Percentiles rank a stretch among this genome's conserved stretches.
phyloP scores from a whole-genome alignment of 2,113 vertebrate species.

The Prochilodus magdalenae region DNA sequence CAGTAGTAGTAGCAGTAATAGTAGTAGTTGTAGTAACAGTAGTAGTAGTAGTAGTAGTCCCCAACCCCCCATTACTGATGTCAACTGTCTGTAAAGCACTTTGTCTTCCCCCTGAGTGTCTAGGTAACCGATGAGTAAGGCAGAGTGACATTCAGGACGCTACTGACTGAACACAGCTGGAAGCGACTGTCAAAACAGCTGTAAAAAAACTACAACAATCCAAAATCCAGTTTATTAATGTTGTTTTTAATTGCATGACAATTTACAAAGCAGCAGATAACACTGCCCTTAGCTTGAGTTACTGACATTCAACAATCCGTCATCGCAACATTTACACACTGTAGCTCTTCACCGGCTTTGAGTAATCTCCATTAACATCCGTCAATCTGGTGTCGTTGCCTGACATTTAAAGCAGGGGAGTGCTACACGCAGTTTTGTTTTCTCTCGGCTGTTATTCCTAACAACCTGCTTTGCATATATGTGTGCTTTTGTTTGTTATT shows the following conservation, averaged over 20 bases:
- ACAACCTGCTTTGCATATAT: conserved; percentile 2
- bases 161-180: too few relatives aligned
- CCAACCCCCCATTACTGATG: too few relatives aligned
- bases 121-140: too few relatives aligned
- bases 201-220: background rate
- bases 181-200: background rate
- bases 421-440: background rate
- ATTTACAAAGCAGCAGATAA: background rate
- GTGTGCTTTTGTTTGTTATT: background rate
- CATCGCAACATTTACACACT: background rate
- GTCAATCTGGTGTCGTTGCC: background rate
- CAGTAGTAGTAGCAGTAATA: too few relatives aligned
- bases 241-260: conserved; percentile 9
- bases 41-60: too few relatives aligned
- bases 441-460: background rate
- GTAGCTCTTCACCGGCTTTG: background rate
- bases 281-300: background rate
- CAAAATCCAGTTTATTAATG: background rate
- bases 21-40: too few relatives aligned
- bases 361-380: background rate
- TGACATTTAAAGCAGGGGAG: background rate
- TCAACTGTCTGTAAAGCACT: too few relatives aligned
- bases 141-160: too few relatives aligned
- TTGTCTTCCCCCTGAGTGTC: too few relatives aligned
- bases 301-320: background rate